Percentiles rank a stretch among this genome's conserved stretches.
These are phyloP conservation scores for Zaprionus ornatus DNA, from an alignment of 1,140 invertebrate genomes.

Conservation along the genomic window DNA sequence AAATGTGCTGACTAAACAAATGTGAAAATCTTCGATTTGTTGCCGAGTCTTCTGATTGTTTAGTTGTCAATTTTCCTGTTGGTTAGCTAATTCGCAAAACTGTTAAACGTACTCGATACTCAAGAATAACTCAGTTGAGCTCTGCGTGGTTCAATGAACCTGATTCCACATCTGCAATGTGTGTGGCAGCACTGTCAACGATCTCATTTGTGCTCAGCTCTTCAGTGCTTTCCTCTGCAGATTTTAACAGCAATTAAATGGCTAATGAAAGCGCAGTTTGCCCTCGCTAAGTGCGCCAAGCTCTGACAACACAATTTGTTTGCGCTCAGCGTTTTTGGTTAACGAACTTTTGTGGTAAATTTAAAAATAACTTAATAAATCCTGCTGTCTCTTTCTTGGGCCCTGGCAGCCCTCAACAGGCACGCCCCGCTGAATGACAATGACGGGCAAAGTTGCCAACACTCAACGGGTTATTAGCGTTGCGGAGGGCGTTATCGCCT, in stretches of 20 bases:
- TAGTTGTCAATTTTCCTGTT: neutral
- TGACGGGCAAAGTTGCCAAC: constrained; percentile 62
- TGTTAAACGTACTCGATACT: neutral
- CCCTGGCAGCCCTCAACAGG: neutral
- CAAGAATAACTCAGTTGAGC: neutral
- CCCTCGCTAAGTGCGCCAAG: neutral
- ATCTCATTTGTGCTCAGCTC: neutral
- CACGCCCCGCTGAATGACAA: constrained; percentile 55
- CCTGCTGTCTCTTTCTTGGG: neutral
- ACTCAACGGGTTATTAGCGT: constrained; percentile 78
- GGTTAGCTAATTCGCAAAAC: neutral
- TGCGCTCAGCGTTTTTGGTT: constrained; percentile 57
- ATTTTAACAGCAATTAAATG: constrained; percentile 32
- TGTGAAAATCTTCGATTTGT: constrained; percentile 43
- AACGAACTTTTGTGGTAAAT: constrained; percentile 68
- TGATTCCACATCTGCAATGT: neutral
- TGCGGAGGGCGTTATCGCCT: constrained; percentile 17
- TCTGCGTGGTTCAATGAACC: neutral
- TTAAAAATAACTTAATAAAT: constrained; percentile 72
- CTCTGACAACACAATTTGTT: constrained; percentile 45
- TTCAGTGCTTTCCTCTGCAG: neutral
- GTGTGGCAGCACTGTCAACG: neutral
- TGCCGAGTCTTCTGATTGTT: constrained; percentile 2
- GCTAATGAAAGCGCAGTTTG: constrained; percentile 35
- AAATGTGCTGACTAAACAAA: constrained; percentile 49